Base-by-base conservation (phyloP, 2,113 vertebrate species). In the Sander vitreus region DNA sequence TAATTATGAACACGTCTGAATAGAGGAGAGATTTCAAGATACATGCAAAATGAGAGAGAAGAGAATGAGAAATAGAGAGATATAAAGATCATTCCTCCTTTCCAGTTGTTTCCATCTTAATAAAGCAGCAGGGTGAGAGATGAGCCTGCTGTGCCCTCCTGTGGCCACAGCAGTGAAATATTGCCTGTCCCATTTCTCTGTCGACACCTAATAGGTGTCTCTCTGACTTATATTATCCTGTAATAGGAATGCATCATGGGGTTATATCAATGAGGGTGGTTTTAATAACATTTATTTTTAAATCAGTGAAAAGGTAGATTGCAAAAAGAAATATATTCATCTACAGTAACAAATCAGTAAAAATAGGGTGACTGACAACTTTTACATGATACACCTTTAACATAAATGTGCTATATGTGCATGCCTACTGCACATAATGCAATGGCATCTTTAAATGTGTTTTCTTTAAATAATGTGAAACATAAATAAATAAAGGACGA, bases 61-160 rank as follows among this genome's bases (percentile, higher is more conserved):
- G 73, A 76, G 60, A n/a, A 13, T n/a, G 55, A 73, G 60, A 51
- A 45, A 72, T 71, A 78, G 45, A 63, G 71, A 81, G 85, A 84
- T 81, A 82, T 59, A 85, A 77, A 91, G 84, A 85, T 86, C 63
- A 73, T 57, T 81, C 80, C 76, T 84, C 50, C 83, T 87, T 86
- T 71, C 67, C 54, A 75, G 71, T 36, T 2, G 23, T 85, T 88
- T 89, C 87, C 79, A 73, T 92, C 85, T 88, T 88, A 80, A 91
- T 92, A 71, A 86, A 81, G 85, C 85, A 78, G 83, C 80, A 45
- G 83, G 74, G 65, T 57, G 83, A 91, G 85, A 91, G 74, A 90
- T 84, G 81, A 90, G 91, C 76, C 93, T 93, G 92, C 92, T 93
- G 89, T 93, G 95, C 94, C 95, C 94, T 91, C 95, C 83, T 94